phyloP scores from a whole-genome alignment of 2,113 vertebrate species.

The Python bivittatus region DNA sequence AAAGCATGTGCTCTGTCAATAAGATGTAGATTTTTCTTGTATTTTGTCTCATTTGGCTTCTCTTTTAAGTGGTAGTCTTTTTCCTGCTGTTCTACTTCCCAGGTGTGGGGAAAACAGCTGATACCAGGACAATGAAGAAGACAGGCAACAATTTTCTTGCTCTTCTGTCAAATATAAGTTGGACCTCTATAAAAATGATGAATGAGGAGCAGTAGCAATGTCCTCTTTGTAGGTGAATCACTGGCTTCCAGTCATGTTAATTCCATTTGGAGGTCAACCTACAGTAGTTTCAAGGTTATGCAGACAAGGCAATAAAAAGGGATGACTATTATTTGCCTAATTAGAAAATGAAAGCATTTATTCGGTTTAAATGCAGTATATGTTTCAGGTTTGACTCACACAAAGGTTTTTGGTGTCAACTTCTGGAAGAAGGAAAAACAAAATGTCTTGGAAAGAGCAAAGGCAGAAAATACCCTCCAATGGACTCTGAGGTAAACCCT shows the following conservation, averaged over 20 bases:
- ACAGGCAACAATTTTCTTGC: neutral
- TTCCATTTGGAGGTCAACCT: neutral
- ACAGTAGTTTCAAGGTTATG: neutral
- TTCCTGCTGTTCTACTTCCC: neutral
- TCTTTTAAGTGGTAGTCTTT: neutral
- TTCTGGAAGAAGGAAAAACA: conserved; percentile 92
- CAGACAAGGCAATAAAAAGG: neutral
- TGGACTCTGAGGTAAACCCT: conserved; percentile 88
- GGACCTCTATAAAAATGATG: neutral
- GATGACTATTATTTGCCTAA: neutral
- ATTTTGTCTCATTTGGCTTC: neutral
- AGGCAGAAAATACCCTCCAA: conserved; percentile 92
- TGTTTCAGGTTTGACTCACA: conserved; percentile 91
- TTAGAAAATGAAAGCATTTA: neutral
- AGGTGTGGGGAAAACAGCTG: neutral
- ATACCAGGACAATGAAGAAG: neutral
- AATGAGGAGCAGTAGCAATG: neutral
- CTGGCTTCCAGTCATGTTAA: neutral
- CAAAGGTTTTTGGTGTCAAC: conserved; percentile 98
- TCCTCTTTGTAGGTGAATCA: neutral
- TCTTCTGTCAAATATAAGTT: neutral
- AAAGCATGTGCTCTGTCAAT: neutral
- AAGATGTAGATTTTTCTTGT: neutral
- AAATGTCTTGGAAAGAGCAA: conserved; percentile 97
- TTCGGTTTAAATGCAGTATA: conserved; percentile 3